phyloP scores from a whole-genome alignment of 2,888 invertebrate genomes.

The Aricia artaxerxes region DNA sequence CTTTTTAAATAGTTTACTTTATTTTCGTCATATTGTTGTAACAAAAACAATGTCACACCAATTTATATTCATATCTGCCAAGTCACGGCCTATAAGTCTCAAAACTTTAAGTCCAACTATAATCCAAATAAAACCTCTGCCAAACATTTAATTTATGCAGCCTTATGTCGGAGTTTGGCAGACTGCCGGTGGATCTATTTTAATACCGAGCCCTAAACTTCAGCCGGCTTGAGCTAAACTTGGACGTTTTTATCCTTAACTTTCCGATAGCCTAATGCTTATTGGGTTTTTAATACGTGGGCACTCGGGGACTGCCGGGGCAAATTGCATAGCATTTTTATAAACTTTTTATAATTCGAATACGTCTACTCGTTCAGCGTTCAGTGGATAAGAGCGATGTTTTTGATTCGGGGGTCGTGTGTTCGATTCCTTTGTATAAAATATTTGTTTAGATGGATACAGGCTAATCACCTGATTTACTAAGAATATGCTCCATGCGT shows the following conservation, averaged over 20 bases:
- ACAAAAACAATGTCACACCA: too few species aligned
- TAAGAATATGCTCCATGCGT: too few species aligned
- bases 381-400: too few species aligned
- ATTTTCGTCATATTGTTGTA: too few species aligned
- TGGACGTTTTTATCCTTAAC: neutral
- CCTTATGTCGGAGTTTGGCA: slow-evolving; percentile 20
- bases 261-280: neutral
- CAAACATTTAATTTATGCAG: slow-evolving; percentile 25
- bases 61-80: neutral
- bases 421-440: too few species aligned
- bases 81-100: neutral
- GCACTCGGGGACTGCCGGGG: too few species aligned
- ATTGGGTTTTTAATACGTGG: neutral
- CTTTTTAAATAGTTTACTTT: too few species aligned
- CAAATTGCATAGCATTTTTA: neutral
- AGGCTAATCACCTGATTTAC: too few species aligned
- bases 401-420: too few species aligned
- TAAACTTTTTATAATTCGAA: too few species aligned
- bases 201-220: slow-evolving; percentile 9
- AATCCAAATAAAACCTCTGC: slow-evolving; percentile 13
- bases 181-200: slow-evolving; percentile 16
- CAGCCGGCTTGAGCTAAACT: neutral
- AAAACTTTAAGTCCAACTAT: neutral
- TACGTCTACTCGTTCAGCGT: too few species aligned
- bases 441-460: too few species aligned